Base-by-base conservation (phyloP, 2,888 invertebrate genomes). In the Lasioglossum villosulum region DNA sequence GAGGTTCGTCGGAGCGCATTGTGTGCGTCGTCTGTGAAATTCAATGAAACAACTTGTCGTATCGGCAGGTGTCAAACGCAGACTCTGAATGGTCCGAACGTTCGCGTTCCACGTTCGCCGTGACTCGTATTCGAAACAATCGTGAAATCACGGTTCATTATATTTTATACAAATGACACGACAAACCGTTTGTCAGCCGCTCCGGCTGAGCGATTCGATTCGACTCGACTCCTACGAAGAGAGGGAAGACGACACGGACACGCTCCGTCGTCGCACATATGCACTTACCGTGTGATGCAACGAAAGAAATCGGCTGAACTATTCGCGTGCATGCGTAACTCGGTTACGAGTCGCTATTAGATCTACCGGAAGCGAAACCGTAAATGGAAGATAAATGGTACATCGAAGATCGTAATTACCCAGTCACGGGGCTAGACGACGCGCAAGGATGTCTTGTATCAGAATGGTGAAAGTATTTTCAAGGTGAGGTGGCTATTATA, bases 291-390 rank as follows among this genome's bases (percentile, higher is more conserved):
- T 30, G 16, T 86, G 84, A 88, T 75, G 88, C 86, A 89, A 88
- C 70, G 84, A 82, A 86, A 82, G 88, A 83, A 89, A 89, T 89
- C 83, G 78, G 66, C 63, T 23, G 82, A 80, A 83, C 86, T 59
- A 82, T 84, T 73, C 74, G 74, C 86, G 76, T 66, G 77, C 73
- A 30, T 45, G 66, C 74, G 52, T 73, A 77, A 81, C 79, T 66
- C 34, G 75, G 45, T 73, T 76, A 78, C 48, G 76, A 77, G 70
- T 75, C 39, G 66, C 27, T 52, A 72, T 77, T 78, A 72, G 72
- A 78, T 75, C 80, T 73, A 68, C 75, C 85, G 85, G 88, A 87
- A 88, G 86, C 66, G 68, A 77, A 80, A 72, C 39, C 45, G 14
- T 63, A 37, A 27, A 45, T 68, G 72, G 84, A 77, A 77, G 74